These are phyloP conservation scores for Pseudococcus longispinus DNA, from an alignment of 2,888 invertebrate genomes.

Conservation along the genomic window DNA sequence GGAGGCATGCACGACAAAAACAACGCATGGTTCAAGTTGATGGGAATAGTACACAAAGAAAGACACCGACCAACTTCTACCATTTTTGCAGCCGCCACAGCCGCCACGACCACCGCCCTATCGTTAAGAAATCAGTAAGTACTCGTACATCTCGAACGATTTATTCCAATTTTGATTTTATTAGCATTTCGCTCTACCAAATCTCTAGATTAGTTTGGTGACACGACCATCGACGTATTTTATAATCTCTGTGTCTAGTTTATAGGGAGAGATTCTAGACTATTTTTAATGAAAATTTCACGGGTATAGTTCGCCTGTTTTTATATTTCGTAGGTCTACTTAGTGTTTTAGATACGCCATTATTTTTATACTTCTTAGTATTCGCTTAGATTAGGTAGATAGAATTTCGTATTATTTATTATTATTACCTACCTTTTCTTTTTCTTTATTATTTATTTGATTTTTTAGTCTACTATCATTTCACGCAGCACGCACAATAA, in stretches of 20 bases:
- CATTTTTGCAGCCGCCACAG: slow-evolving; percentile 14
- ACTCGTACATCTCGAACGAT: too few species aligned
- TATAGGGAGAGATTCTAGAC: not conserved
- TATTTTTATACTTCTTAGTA: not conserved
- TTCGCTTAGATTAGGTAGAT: not conserved
- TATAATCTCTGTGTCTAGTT: not conserved
- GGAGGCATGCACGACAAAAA: slow-evolving; percentile 74
- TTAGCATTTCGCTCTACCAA: not conserved
- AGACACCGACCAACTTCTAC: slow-evolving; percentile 64
- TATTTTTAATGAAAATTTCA: not conserved
- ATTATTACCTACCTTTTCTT: not conserved
- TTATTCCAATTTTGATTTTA: not conserved
- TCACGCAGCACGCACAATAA: slow-evolving; percentile 17
- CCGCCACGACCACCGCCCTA: not conserved
- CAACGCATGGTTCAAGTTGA: slow-evolving; percentile 75
- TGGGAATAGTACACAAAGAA: slow-evolving; percentile 82
- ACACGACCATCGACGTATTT: not conserved
- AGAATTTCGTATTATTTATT: not conserved
- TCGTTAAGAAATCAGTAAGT: slow-evolving; percentile 42
- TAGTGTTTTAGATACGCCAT: not conserved
- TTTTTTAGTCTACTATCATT: slow-evolving; percentile 21
- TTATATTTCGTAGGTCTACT: not conserved
- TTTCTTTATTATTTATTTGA: slow-evolving; percentile 16
- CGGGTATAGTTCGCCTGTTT: not conserved
- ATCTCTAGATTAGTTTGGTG: not conserved